Percentiles rank a stretch among this genome's conserved stretches.
phyloP scores from a whole-genome alignment of 2,797 vertebrate genomes.

The Huso huso region DNA sequence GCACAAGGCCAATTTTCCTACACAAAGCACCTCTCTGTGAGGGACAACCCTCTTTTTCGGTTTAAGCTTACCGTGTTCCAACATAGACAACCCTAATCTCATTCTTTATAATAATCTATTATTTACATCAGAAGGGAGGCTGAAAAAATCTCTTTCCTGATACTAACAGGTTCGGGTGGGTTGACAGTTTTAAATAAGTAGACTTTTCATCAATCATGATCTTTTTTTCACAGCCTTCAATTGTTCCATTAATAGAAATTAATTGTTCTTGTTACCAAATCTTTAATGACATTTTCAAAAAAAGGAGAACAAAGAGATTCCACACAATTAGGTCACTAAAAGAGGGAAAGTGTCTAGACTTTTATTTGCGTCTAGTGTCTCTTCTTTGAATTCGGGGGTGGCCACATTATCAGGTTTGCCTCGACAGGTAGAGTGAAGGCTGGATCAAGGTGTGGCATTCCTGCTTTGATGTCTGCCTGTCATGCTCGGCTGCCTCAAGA shows the following conservation, averaged over 20 bases:
- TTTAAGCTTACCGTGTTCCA: neutral
- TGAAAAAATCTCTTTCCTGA: constrained; percentile 11
- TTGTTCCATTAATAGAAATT: constrained; percentile 64
- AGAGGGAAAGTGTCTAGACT: constrained; percentile 68
- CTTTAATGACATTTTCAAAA: constrained; percentile 47
- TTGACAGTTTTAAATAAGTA: constrained; percentile 7
- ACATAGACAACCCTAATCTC: neutral
- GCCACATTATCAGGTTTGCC: constrained; percentile 60
- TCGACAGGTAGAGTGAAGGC: constrained; percentile 58
- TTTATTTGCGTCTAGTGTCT: constrained; percentile 58
- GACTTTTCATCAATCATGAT: constrained; percentile 12
- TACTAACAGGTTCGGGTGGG: constrained; percentile 7
- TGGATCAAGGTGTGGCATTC: constrained; percentile 70
- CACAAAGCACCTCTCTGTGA: constrained; percentile 5
- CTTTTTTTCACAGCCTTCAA: constrained; percentile 38
- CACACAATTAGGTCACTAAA: constrained; percentile 62
- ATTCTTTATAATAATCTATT: constrained; percentile 15
- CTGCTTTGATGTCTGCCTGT: constrained; percentile 69
- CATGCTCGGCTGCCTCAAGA: constrained; percentile 58
- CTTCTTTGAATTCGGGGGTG: constrained; percentile 69
- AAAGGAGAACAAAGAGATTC: constrained; percentile 38
- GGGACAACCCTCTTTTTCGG: neutral
- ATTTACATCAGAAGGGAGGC: neutral
- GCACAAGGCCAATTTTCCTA: neutral
- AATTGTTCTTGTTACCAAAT: constrained; percentile 48